Evolutionary conservation across 2,113 vertebrate species (phyloP), one percentile per base, ranked within the genome.

Genomic region (Mystacornis crossleyi): DNA sequence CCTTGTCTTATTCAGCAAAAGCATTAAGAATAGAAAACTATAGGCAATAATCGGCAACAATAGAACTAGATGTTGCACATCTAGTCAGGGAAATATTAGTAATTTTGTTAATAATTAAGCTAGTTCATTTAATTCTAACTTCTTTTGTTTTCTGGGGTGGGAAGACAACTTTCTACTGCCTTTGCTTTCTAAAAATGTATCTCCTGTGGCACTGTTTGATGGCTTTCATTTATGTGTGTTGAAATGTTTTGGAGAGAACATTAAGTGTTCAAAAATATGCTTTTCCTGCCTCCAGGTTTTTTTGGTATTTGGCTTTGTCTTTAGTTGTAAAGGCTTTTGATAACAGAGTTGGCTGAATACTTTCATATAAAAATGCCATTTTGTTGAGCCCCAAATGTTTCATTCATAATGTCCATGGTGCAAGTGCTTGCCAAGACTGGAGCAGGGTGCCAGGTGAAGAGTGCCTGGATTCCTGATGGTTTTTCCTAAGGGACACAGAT

Each of bases 401-500:
- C 55, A 21, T 92, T 88, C 12, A 5, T 23, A 17, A 43, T 4
- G 21, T 29, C 28, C n/a, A 1, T 18, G 24, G 40, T 48, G 31
- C 0, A 0, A 40, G 13, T 2, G 2, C 36, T 65, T 81, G 75
- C 83, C 64, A 70, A 86, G 55, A 10, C 31, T 24, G 18, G 17
- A 58, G 47, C 28, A 53, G 54, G 72, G 51, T 87, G 81, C 85
- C 91, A 85, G 79, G 38, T 62, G 40, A 78, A 23, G 73, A 69
- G 24, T 51, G 57, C n/a, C 65, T 93, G 84, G 25, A 51, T 66
- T 43, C 48, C 62, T 53, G 79, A 18, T 1, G 9, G 42, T 9
- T 65, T 57, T 3, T 92, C 55, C 84, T 16, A 3, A 0, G n/a
- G 38, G 42, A 1, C 20, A 5, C 0, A 0, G 55, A 38, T 62